Conservation (phyloP, 2,113 vertebrate genomes). For the mouse (Mus musculus) region GRCm39 chr13:79445001-79445500, state of each 20-base stretch:
- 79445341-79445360: slow-evolving; percentile 89
- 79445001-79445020: slow-evolving; percentile 80
- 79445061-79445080: slow-evolving; percentile 90
- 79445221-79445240: slow-evolving; percentile 92
- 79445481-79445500: slow-evolving; percentile 96
- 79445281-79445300: slow-evolving; percentile 95
- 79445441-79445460: slow-evolving; percentile 98
- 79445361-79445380: slow-evolving; percentile 86
- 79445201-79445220: slow-evolving; percentile 96
- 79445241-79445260: slow-evolving; percentile 85
- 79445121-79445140: slow-evolving; percentile 90
- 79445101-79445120: slow-evolving; percentile 91
- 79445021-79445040: slow-evolving; percentile 87
- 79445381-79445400: slow-evolving; percentile 86
- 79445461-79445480: slow-evolving; percentile 99
- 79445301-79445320: slow-evolving; percentile 90
- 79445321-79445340: slow-evolving; percentile 87
- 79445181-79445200: slow-evolving; percentile 98
- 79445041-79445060: slow-evolving; percentile 89
- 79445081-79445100: slow-evolving; percentile 91
- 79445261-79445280: slow-evolving; percentile 89
- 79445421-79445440: slow-evolving; percentile 93
- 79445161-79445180: slow-evolving; percentile 97
- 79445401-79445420: slow-evolving; percentile 95
- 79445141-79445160: slow-evolving; percentile 91